phyloP scores from a whole-genome alignment of 2,888 invertebrate genomes.

The Drosophila mercatorum region DNA sequence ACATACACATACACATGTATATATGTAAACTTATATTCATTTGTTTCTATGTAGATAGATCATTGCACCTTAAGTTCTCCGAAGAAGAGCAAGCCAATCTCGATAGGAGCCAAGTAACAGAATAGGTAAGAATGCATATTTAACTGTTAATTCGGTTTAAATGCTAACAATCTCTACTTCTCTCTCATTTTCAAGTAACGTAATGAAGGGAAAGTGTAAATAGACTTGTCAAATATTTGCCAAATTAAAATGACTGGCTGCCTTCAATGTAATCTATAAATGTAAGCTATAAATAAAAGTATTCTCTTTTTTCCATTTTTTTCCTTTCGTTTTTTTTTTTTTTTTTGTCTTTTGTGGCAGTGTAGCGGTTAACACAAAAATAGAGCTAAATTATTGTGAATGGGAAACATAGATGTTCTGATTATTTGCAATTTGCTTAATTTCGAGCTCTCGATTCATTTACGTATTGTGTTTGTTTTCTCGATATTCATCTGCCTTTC shows the following conservation, averaged over 20 bases:
- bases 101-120: conserved; percentile 13
- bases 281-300: conserved; percentile 29
- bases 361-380: conserved; percentile 56
- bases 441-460: conserved; percentile 24
- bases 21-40: not conserved
- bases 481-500: conserved; percentile 15
- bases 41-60: conserved; percentile 55
- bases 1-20: conserved; percentile 1
- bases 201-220: conserved; percentile 11
- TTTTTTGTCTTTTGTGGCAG: conserved; percentile 60
- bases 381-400: conserved; percentile 4
- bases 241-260: conserved; percentile 7
- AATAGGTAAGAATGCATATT: conserved; percentile 41
- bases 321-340: not conserved
- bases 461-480: conserved; percentile 58
- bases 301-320: not conserved
- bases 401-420: not conserved
- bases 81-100: conserved; percentile 38
- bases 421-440: conserved; percentile 5
- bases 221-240: not conserved
- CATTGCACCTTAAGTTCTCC: conserved; percentile 63
- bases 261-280: conserved; percentile 16
- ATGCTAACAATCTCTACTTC: conserved; percentile 78
- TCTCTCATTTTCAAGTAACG: conserved; percentile 61
- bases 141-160: conserved; percentile 58